Percentiles rank a stretch among this genome's conserved stretches.
phyloP scores from a whole-genome alignment of 2,888 invertebrate genomes.

The Blastobasis lacticolella region DNA sequence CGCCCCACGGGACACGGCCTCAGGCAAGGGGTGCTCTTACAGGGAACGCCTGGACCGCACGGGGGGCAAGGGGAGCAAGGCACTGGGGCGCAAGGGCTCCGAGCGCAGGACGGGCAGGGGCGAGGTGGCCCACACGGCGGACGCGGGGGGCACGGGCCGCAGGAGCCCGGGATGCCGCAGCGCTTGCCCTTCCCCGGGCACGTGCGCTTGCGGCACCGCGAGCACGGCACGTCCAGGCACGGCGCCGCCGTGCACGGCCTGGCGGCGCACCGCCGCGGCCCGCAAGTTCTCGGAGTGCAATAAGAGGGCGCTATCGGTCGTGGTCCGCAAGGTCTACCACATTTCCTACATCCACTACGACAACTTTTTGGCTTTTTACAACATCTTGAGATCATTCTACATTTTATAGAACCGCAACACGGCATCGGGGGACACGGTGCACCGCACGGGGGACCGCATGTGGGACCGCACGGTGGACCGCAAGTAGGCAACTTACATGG shows the following conservation, averaged over 20 bases:
- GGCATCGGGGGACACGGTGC: conserved; percentile 20
- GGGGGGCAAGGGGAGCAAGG: conserved; percentile 19
- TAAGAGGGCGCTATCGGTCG: background rate
- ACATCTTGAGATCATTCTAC: conserved; percentile 41
- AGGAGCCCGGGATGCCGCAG: conserved; percentile 24
- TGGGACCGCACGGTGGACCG: conserved; percentile 23
- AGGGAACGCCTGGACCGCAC: conserved; percentile 20
- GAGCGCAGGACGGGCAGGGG: conserved; percentile 2
- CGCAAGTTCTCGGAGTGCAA: conserved; percentile 14
- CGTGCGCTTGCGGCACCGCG: conserved; percentile 3
- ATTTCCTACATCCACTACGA: conserved; percentile 27
- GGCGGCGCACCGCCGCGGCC: conserved; percentile 12
- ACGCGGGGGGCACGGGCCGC: conserved; percentile 21
- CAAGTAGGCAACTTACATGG: conserved; percentile 34
- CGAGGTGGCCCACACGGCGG: conserved; percentile 10
- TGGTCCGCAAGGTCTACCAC: conserved; percentile 14
- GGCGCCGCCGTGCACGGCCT: conserved; percentile 9
- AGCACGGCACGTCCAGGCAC: conserved; percentile 10
- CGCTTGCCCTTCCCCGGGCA: conserved; percentile 20
- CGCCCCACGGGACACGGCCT: conserved; percentile 47
- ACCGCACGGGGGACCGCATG: conserved; percentile 20
- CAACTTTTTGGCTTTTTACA: conserved; percentile 31
- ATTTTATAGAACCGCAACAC: conserved; percentile 35
- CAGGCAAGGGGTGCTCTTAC: conserved; percentile 45
- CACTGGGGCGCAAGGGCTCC: conserved; percentile 12